Evolutionary conservation across 2,888 invertebrate genomes (phyloP).

Genomic region (Stenchaetothrips biformis): DNA sequence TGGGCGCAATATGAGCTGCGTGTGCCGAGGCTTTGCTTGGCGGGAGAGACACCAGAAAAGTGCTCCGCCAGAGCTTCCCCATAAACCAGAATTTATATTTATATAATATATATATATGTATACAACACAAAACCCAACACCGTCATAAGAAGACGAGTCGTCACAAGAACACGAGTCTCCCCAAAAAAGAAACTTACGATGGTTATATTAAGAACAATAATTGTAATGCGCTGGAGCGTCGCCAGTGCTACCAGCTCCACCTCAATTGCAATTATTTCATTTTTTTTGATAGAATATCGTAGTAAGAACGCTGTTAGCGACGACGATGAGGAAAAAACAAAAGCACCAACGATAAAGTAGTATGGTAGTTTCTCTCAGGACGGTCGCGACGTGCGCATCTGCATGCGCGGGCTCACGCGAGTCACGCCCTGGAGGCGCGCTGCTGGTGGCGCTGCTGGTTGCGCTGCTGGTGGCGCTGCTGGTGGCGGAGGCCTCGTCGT

Average conservation of each 20-base stretch:
- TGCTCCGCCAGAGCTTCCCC: slow-evolving; percentile 15
- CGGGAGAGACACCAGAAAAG: not conserved
- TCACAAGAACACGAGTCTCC: too few relatives aligned
- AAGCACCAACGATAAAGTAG: slow-evolving; percentile 11
- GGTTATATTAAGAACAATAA: not conserved
- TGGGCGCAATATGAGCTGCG: slow-evolving; percentile 13
- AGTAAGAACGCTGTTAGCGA: not conserved
- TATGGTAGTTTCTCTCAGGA: not conserved
- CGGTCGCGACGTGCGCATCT: not conserved
- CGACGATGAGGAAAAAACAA: not conserved
- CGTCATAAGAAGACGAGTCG: not conserved
- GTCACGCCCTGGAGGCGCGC: not conserved
- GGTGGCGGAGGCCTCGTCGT: too few relatives aligned
- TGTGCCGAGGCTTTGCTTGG: slow-evolving; percentile 20
- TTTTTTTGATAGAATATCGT: too few relatives aligned
- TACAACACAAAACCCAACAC: not conserved
- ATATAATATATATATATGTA: not conserved
- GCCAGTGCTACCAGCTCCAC: not conserved
- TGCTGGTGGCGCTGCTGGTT: not conserved
- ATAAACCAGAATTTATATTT: slow-evolving; percentile 9
- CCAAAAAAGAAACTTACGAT: not conserved
- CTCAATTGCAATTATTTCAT: too few relatives aligned
- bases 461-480: too few relatives aligned
- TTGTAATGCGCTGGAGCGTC: not conserved
- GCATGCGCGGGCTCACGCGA: not conserved